Conservation (phyloP, 1,140 invertebrate genomes). For the Geopemphigus sp. region DNA sequence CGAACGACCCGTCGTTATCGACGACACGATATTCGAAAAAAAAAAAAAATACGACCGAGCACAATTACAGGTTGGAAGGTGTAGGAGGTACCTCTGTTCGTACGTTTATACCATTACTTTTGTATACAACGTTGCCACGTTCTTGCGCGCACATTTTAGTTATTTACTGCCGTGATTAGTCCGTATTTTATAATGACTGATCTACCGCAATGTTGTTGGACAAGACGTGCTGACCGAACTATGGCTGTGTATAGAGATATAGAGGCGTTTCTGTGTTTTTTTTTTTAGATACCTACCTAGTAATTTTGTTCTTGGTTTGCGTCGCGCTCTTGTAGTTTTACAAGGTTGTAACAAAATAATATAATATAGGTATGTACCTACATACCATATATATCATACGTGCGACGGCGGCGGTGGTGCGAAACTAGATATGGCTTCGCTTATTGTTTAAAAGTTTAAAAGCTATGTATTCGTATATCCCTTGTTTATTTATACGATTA, state of each 20-base stretch:
- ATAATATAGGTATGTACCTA: too few relatives aligned
- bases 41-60: too few relatives aligned
- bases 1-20: too few relatives aligned
- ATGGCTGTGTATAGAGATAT: background rate
- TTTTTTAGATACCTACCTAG: background rate
- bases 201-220: background rate
- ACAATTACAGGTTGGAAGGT: too few relatives aligned
- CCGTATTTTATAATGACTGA: slow-evolving; percentile 1
- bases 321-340: background rate
- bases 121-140: background rate
- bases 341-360: slow-evolving; percentile 10
- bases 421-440: background rate
- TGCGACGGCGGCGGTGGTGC: background rate
- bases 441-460: too few relatives aligned
- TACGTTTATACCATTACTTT: slow-evolving; percentile 13
- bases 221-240: background rate
- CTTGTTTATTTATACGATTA: too few relatives aligned
- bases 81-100: background rate
- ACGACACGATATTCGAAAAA: too few relatives aligned
- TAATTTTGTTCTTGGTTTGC: background rate
- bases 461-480: too few relatives aligned
- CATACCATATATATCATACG: too few relatives aligned
- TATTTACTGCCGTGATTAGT: background rate
- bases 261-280: too few relatives aligned
- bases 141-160: background rate